Conservation (phyloP, 1,140 invertebrate genomes). For the Chionoecetes opilio region DNA sequence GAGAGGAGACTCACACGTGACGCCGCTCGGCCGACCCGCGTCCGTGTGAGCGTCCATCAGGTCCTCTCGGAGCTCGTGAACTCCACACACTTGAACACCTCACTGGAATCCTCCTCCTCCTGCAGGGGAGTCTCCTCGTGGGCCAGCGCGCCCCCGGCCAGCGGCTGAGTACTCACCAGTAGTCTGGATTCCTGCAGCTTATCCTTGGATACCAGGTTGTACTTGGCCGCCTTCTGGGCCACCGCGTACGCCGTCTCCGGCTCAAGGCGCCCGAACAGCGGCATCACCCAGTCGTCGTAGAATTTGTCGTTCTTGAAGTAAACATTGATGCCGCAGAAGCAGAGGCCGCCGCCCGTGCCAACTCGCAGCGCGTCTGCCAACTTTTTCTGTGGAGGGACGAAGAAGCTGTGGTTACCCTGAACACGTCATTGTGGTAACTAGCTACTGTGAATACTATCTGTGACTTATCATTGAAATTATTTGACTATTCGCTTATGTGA, state of each 20-base stretch:
- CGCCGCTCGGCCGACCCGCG: not conserved
- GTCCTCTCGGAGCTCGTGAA: conserved; percentile 56
- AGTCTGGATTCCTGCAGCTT: conserved; percentile 69
- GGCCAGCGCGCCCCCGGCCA: not conserved
- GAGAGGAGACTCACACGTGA: not conserved
- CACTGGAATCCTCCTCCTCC: conserved; percentile 44
- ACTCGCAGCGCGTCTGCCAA: conserved; percentile 65
- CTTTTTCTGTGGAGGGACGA: conserved; percentile 62
- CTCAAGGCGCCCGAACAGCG: conserved; percentile 68
- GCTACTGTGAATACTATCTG: too few species aligned
- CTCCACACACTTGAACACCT: conserved; percentile 30
- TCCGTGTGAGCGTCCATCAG: conserved; percentile 47
- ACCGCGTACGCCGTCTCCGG: conserved; percentile 71
- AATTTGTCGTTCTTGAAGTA: conserved; percentile 78
- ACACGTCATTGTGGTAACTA: too few species aligned
- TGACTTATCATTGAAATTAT: too few species aligned
- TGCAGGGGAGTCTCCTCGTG: not conserved
- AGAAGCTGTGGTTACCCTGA: too few species aligned
- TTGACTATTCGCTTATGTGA: too few species aligned
- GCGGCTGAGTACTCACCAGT: conserved; percentile 74
- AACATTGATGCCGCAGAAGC: conserved; percentile 75
- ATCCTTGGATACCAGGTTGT: conserved; percentile 70
- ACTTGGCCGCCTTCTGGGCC: conserved; percentile 71
- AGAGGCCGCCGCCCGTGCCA: conserved; percentile 66
- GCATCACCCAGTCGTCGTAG: conserved; percentile 78